phyloP scores from a whole-genome alignment of 2,888 invertebrate species.

The Dryobota labecula region DNA sequence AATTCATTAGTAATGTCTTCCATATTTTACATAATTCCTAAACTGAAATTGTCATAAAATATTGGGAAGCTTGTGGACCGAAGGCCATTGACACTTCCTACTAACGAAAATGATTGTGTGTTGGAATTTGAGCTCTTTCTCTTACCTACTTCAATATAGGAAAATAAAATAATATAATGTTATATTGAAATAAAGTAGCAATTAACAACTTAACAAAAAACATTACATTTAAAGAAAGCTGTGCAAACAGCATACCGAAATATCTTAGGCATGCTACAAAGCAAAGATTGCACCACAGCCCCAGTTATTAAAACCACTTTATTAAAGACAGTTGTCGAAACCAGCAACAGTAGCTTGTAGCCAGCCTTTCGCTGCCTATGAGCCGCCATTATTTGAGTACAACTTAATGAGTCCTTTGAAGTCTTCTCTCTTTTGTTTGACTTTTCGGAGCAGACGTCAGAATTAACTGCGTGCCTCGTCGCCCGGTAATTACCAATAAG shows the following conservation, averaged over 20 bases:
- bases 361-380: constrained; percentile 51
- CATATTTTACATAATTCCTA: constrained; percentile 8
- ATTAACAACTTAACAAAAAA: not conserved
- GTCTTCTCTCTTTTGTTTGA: constrained; percentile 81
- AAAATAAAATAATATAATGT: too few species aligned
- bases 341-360: constrained; percentile 33
- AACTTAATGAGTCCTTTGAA: constrained; percentile 84
- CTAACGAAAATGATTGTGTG: not conserved
- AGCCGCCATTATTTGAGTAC: constrained; percentile 78
- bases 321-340: constrained; percentile 40
- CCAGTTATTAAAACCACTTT: constrained; percentile 46
- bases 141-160: not conserved
- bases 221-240: not conserved
- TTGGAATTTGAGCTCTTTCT: not conserved
- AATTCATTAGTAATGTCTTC: not conserved
- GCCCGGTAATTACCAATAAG: constrained; percentile 78
- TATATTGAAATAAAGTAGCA: not conserved
- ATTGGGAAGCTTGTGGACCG: not conserved
- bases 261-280: constrained; percentile 6
- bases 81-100: not conserved
- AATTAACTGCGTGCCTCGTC: constrained; percentile 72
- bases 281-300: constrained; percentile 21
- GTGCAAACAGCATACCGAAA: constrained; percentile 5
- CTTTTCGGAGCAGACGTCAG: constrained; percentile 78
- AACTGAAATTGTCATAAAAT: not conserved